Base-by-base conservation (phyloP, 2,888 invertebrate species). In the Andrena haemorrhoa region DNA sequence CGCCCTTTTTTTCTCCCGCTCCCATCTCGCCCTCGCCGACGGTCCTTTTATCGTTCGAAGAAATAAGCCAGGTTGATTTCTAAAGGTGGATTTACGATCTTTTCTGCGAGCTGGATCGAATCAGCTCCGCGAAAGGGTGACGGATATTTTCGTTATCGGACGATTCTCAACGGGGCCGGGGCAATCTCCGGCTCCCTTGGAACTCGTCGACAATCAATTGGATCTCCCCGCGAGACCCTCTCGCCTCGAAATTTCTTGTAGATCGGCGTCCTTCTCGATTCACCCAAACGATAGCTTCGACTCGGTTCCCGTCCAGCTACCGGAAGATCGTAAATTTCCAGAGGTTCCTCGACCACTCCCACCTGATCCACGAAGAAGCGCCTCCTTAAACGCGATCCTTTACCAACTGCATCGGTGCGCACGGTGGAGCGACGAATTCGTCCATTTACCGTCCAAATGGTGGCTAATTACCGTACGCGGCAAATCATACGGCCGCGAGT, bases 1-100 rank as follows among this genome's bases (percentile, higher is more conserved):
- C 75, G 35, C 47, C 41, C 53, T 64, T 70, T 70, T 75, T 47
- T 29, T 26, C 58, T 7, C 31, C 41, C 63, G 49, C 20, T 26
- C 8, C 77, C 79, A 60, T 20, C 66, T 66, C 60, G 73, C 79
- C 23, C 56, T 23, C 56, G 10, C 53, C 23, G 20, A 31, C 61
- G 49, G 29, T 53, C 69, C 82, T 72, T 75, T 83, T 87, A 83
- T 81, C 82, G 77, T 79, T 82, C 84, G 82, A 72, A 68, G 75
- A 73, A 85, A 74, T 80, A 87, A 85, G 72, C 77, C 82, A 63
- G 68, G 56, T 72, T 72, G 79, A 82, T 83, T 75, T 83, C 83
- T 82, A 75, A 75, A 75, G 83, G 75, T 65, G 72, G 64, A 83
- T 79, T 82, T 82, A 82, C 72, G 78, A 75, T 74, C 66, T 29